Conservation (phyloP, 2,888 invertebrate genomes). For the Seira ritae region DNA sequence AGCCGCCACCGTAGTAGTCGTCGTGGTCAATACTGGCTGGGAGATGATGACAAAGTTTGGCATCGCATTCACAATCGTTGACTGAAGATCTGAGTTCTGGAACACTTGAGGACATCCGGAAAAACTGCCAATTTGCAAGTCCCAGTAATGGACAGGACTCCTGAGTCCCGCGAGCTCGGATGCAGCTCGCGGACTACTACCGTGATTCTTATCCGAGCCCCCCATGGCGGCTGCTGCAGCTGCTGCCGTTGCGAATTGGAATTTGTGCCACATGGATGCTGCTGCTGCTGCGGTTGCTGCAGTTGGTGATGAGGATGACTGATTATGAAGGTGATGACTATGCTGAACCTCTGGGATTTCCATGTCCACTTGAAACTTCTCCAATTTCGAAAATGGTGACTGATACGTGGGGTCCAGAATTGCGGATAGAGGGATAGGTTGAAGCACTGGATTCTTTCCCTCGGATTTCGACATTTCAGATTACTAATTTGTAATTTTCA, state of each 20-base stretch:
- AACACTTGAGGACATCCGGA: too few relatives aligned
- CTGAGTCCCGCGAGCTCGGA: too few relatives aligned
- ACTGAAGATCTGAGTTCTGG: too few relatives aligned
- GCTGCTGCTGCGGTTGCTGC: not conserved
- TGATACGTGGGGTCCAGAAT: conserved; percentile 47
- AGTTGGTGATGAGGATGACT: not conserved
- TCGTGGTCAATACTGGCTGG: conserved; percentile 33
- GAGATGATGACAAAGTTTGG: conserved; percentile 46
- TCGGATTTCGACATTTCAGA: conserved; percentile 48
- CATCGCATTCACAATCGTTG: conserved; percentile 41
- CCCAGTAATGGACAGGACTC: too few relatives aligned
- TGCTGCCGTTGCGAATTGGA: too few relatives aligned
- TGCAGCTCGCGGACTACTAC: too few relatives aligned
- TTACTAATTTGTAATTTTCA: not conserved
- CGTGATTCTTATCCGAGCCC: too few relatives aligned
- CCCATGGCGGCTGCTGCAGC: too few relatives aligned
- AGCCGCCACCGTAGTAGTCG: conserved; percentile 19
- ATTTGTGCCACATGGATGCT: conserved; percentile 32
- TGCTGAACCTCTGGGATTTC: too few relatives aligned
- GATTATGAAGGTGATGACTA: too few relatives aligned
- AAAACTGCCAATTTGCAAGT: too few relatives aligned
- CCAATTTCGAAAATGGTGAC: conserved; percentile 48
- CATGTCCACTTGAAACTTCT: conserved; percentile 53
- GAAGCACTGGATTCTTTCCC: conserved; percentile 44
- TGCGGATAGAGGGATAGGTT: conserved; percentile 52